These are phyloP conservation scores for Hydropotes inermis DNA, from an alignment of 2,113 vertebrate species.

Conservation along the genomic window DNA sequence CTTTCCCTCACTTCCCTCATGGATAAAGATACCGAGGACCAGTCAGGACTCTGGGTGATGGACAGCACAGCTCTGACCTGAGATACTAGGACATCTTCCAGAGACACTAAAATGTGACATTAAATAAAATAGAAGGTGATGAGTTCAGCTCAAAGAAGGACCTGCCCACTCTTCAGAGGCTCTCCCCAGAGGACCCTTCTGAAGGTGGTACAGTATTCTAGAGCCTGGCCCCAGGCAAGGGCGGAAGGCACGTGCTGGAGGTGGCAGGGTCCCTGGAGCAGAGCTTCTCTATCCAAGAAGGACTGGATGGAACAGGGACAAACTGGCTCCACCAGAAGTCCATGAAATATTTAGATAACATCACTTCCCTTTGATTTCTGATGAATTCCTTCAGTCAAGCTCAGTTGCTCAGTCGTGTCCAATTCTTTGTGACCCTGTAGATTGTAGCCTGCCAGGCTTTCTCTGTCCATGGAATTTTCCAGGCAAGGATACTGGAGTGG, in stretches of 20 bases:
- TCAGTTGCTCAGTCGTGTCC: not conserved
- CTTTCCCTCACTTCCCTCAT: not conserved
- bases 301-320: not conserved
- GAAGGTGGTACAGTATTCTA: rapidly evolving
- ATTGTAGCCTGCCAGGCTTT: not conserved
- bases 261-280: not conserved
- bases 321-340: not conserved
- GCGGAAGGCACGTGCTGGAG: not conserved
- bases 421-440: not conserved
- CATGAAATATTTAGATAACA: not conserved
- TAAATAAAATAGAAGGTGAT: not conserved
- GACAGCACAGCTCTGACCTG: not conserved
- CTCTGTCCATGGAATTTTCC: not conserved
- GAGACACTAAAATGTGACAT: not conserved
- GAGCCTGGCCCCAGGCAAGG: no score
- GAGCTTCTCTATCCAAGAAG: not conserved
- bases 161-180: not conserved
- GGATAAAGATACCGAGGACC: not conserved
- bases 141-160: not conserved
- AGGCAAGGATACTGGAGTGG: not conserved
- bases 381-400: not conserved
- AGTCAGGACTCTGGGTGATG: not conserved
- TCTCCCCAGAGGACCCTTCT: not conserved
- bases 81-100: not conserved
- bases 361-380: not conserved